Percentiles rank a stretch among this genome's conserved stretches.
Conservation (phyloP, 2,113 vertebrate genomes). For the Riparia riparia region DNA sequence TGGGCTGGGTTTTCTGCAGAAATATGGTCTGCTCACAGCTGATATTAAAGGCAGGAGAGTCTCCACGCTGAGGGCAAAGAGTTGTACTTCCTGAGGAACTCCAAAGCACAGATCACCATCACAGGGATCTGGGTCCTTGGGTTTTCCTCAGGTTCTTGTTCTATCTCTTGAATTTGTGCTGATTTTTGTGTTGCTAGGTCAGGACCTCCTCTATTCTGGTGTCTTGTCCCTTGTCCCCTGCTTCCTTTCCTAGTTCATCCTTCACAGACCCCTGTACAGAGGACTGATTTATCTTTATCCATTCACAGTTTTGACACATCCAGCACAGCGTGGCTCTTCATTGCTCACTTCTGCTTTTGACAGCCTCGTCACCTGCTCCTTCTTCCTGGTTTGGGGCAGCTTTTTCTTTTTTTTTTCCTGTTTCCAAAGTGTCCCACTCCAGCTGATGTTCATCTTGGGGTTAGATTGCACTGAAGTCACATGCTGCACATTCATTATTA, state of each 20-base stretch:
- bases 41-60: background rate
- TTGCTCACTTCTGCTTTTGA: background rate
- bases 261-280: background rate
- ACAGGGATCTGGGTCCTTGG: background rate
- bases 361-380: background rate
- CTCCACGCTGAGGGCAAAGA: accelerated
- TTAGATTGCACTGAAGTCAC: background rate
- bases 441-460: background rate
- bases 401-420: background rate
- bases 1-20: background rate
- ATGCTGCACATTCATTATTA: background rate
- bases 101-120: background rate
- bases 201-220: background rate
- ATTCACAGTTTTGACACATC: background rate
- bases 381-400: background rate
- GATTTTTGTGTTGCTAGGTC: background rate
- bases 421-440: background rate
- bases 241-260: background rate
- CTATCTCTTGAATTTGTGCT: background rate
- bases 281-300: background rate
- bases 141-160: background rate
- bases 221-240: background rate
- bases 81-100: background rate
- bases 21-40: background rate
- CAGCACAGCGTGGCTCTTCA: background rate